phyloP scores from a whole-genome alignment of 2,113 vertebrate species.

The Glaucomys volans region DNA sequence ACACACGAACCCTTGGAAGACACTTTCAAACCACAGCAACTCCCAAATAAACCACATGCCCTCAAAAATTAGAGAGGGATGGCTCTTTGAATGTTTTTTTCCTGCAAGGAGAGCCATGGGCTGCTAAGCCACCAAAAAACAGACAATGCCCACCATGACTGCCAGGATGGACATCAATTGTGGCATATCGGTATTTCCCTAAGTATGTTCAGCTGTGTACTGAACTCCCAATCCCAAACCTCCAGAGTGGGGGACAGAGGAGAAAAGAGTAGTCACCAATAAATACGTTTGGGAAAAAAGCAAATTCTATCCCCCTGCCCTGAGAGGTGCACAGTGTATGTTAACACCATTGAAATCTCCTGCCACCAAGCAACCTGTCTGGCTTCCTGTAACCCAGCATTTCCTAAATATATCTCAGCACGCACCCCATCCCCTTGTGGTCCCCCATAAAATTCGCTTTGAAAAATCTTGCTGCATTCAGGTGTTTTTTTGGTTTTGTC shows the following conservation, averaged over 20 bases:
- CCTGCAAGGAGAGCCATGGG: background rate
- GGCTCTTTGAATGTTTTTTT: background rate
- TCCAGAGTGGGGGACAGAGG: background rate
- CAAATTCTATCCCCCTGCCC: background rate
- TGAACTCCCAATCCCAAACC: conserved; percentile 11
- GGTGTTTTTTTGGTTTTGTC: too few relatives aligned
- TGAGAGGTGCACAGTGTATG: background rate
- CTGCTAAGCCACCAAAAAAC: background rate
- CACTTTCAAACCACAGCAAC: background rate
- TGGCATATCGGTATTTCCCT: background rate
- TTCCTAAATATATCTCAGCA: background rate
- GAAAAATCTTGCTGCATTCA: background rate
- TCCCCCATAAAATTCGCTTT: background rate
- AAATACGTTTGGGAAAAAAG: background rate
- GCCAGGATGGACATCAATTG: background rate
- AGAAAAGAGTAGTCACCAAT: background rate
- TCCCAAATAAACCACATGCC: background rate
- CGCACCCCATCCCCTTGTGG: background rate
- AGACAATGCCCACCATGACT: background rate
- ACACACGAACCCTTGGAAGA: background rate
- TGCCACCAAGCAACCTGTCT: background rate
- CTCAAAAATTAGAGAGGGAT: background rate
- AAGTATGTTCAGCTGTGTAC: background rate
- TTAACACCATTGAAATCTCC: background rate
- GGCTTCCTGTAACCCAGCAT: background rate